A percentile compares a stretch with the other conserved stretches of the same genome.
Conservation (phyloP, 2,888 invertebrate species). For the Limnephilus marmoratus region DNA sequence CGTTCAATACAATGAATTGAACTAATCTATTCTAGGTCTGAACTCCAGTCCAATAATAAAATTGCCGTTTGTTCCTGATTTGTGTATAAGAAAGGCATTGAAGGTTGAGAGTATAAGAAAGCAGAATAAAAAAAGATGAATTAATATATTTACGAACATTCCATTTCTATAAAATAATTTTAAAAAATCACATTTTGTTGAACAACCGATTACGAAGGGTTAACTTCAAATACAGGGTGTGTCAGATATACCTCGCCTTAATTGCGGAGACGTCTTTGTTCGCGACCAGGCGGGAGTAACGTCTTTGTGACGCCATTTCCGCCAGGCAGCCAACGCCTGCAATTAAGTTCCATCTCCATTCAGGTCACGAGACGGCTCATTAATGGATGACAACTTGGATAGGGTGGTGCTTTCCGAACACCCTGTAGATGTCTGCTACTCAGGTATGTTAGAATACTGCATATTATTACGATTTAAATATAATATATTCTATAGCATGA, state of each 20-base stretch:
- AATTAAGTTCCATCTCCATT: conserved; percentile 55
- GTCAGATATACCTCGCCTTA: conserved; percentile 28
- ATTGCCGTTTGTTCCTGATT: too few relatives aligned
- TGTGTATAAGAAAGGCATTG: too few relatives aligned
- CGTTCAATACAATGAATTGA: too few relatives aligned
- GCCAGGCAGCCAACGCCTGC: conserved; percentile 29
- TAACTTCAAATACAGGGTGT: conserved; percentile 4
- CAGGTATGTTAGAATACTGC: neutral
- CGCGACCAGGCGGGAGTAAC: conserved; percentile 29
- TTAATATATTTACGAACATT: too few relatives aligned
- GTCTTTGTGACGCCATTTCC: conserved; percentile 50
- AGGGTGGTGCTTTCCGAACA: neutral
- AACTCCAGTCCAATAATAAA: too few relatives aligned
- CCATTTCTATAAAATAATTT: neutral
- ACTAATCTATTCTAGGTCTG: too few relatives aligned
- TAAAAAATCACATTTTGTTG: neutral
- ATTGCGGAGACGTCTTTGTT: conserved; percentile 48
- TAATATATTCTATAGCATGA: neutral
- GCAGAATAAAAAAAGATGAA: too few relatives aligned
- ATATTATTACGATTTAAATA: neutral
- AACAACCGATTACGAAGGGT: neutral
- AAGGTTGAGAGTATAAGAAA: too few relatives aligned
- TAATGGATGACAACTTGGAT: conserved; percentile 56
- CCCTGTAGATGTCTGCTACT: neutral
- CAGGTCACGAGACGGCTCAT: conserved; percentile 49